Base-by-base conservation (phyloP, 2,888 invertebrate genomes). In the Caenorhabditis drosophilae region DNA sequence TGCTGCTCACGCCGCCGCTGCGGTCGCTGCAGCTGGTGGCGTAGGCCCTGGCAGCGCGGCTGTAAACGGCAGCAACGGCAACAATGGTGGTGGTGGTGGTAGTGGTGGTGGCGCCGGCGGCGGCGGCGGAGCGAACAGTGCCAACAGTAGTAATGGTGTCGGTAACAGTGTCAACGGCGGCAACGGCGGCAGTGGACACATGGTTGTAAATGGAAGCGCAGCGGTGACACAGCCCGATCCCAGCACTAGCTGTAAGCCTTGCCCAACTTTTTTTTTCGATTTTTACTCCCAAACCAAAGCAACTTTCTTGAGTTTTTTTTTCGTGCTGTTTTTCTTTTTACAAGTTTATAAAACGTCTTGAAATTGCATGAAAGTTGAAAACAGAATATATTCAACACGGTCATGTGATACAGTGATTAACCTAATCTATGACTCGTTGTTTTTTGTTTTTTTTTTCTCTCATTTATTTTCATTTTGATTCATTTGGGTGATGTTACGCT, bases 241-340 rank as follows among this genome's bases (percentile, higher is more conserved):
- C 47, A 69, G 67, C 64, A 70, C 73, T 52, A 68, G 71, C 63
- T 64, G 71, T 71, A 66, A 63, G 68, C 63, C 63, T 63, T 63
- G 68, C 60, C 54, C 57, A 44, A 45, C 36, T 40, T 40, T 44
- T 44, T 26, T n/a, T n/a, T n/a, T n/a, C n/a, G 15, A 26, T 25
- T 12, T 22, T 47, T 31, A 45, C 51, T 46, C 46, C 41, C n/a
- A n/a, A n/a, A n/a, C n/a, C n/a, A n/a, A n/a, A 41, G 56, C 57
- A 49, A 57, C 49, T 61, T 61, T 66, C 58, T 60, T 59, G 48
- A 60, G 66, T 66, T 66, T 56, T 51, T 36, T 35, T 44, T 60
- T 63, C 57, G 63, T 63, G 63, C 63, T 58, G 63, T 63, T 63
- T 46, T 63, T 40, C 48, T 56, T 56, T 51, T 51, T 46, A 55